Evolutionary conservation across 2,113 vertebrate species (phyloP).

Genomic region (Rhynchomys soricoides): DNA sequence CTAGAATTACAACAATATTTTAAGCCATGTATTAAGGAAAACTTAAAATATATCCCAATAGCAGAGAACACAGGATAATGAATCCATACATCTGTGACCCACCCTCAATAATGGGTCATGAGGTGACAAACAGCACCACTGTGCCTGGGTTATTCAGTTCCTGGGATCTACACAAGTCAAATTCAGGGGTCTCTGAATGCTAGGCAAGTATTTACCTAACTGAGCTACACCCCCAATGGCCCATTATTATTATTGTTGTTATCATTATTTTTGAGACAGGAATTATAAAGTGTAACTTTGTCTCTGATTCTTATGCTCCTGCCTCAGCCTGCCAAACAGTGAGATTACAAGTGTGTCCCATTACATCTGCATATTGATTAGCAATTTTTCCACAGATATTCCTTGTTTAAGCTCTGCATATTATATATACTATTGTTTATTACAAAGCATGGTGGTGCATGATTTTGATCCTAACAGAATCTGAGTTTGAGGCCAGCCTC

Average conservation of each 20-base stretch:
- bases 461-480: not conserved
- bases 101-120: not conserved
- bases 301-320: not conserved
- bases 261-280: not conserved
- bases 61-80: not conserved
- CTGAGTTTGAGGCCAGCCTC: not conserved
- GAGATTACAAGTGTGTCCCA: not conserved
- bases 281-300: not conserved
- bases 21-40: conserved; percentile 17
- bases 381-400: conserved; percentile 55
- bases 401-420: not conserved
- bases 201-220: not conserved
- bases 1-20: conserved; percentile 15
- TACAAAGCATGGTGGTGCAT: not conserved
- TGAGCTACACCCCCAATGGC: not conserved
- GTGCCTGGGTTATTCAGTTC: not conserved
- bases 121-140: too few relatives aligned
- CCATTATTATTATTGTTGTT: not conserved
- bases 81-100: not conserved
- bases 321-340: not conserved
- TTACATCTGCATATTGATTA: too few relatives aligned
- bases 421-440: not conserved
- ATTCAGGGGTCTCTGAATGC: not conserved
- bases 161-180: not conserved
- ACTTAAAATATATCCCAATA: not conserved